These are phyloP conservation scores for Protophormia terraenovae DNA, from an alignment of 2,888 invertebrate genomes.

Conservation along the genomic window DNA sequence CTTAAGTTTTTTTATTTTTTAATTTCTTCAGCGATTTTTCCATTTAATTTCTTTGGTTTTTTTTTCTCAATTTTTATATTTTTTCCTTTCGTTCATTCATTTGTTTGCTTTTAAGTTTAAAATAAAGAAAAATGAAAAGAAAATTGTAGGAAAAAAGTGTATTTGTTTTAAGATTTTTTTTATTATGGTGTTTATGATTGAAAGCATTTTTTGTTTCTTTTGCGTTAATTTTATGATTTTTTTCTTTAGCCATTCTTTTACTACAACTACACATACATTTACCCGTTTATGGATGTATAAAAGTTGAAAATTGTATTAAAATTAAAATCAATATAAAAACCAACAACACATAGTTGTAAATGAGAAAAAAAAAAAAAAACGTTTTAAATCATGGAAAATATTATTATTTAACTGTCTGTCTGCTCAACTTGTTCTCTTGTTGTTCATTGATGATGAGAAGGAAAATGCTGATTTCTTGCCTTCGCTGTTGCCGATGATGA, in stretches of 20 bases:
- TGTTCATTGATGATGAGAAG: slow-evolving; percentile 35
- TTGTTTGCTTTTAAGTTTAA: slow-evolving; percentile 23
- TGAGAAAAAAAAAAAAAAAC: not conserved
- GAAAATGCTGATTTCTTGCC: slow-evolving; percentile 6
- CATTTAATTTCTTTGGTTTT: slow-evolving; percentile 13
- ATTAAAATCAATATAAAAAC: slow-evolving; percentile 19
- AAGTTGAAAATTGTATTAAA: slow-evolving; percentile 28
- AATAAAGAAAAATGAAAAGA: slow-evolving; percentile 26
- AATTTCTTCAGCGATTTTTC: slow-evolving; percentile 13
- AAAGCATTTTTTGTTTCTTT: slow-evolving; percentile 53
- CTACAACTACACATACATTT: not conserved
- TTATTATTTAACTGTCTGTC: slow-evolving; percentile 14
- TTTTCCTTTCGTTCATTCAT: not conserved
- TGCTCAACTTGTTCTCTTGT: slow-evolving; percentile 7
- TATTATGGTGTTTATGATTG: slow-evolving; percentile 66
- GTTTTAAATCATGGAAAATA: slow-evolving; percentile 40
- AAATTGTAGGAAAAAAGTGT: not conserved
- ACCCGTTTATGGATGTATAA: not conserved
- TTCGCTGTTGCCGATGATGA: not conserved
- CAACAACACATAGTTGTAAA: not conserved
- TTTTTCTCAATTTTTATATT: not conserved
- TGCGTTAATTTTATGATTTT: slow-evolving; percentile 59
- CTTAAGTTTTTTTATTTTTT: not conserved
- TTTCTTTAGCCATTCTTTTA: slow-evolving; percentile 9
- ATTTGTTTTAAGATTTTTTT: slow-evolving; percentile 66